These are phyloP conservation scores for Drosophila busckii DNA, from an alignment of 1,140 invertebrate genomes.

Conservation along the genomic window DNA sequence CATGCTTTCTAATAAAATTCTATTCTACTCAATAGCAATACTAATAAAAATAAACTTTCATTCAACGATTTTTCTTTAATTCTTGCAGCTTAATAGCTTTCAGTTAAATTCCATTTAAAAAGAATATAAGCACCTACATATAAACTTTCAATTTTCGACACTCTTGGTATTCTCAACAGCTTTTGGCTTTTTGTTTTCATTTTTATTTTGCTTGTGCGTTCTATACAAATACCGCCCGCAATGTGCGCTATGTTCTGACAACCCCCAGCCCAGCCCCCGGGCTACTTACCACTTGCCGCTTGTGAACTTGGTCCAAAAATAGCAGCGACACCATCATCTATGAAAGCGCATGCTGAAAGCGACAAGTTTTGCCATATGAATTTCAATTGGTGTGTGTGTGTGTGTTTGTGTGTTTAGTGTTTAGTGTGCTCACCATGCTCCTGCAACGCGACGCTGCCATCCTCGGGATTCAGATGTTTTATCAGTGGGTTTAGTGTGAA, in stretches of 20 bases:
- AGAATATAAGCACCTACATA: too few species aligned
- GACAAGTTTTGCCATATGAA: constrained; percentile 13
- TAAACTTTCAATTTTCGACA: too few species aligned
- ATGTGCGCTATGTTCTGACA: not conserved
- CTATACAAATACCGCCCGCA: constrained; percentile 35
- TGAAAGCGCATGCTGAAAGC: constrained; percentile 80
- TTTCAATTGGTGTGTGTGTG: constrained; percentile 3
- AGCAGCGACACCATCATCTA: constrained; percentile 84
- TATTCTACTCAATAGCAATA: too few species aligned
- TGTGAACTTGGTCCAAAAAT: constrained; percentile 88
- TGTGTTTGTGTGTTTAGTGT: too few species aligned
- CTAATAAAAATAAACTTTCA: too few species aligned
- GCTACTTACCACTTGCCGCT: constrained; percentile 79
- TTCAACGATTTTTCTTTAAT: too few species aligned
- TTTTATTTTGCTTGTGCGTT: constrained; percentile 54
- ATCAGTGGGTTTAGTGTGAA: constrained; percentile 36
- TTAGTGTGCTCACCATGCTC: constrained; percentile 40
- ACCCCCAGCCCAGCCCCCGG: not conserved
- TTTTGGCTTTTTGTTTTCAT: not conserved
- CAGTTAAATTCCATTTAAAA: too few species aligned
- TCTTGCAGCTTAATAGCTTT: too few species aligned
- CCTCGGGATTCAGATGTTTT: constrained; percentile 42
- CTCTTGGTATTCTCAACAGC: constrained; percentile 6
- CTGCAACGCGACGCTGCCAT: constrained; percentile 55
- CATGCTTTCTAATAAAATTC: too few species aligned